Conservation (phyloP, 2,888 invertebrate species). For the Fragum sueziense region DNA sequence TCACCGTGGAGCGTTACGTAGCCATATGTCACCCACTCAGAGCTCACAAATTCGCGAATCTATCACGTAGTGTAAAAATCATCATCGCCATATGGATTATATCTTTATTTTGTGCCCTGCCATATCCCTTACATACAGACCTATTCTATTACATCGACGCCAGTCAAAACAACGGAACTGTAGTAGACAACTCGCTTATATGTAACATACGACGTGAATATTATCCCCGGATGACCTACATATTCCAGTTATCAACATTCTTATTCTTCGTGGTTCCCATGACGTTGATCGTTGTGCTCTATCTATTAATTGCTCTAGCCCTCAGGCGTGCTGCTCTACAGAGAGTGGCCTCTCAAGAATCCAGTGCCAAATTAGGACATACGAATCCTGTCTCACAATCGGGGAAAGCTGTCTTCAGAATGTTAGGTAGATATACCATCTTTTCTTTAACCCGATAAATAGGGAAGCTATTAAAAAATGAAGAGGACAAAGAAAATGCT, state of each 20-base stretch:
- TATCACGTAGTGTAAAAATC: constrained; percentile 90
- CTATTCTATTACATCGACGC: constrained; percentile 69
- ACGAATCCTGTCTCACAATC: constrained; percentile 55
- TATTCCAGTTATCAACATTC: constrained; percentile 91
- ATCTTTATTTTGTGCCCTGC: constrained; percentile 88
- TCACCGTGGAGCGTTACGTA: constrained; percentile 93
- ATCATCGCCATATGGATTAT: constrained; percentile 93
- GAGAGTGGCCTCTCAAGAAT: constrained; percentile 60
- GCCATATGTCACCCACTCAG: constrained; percentile 95
- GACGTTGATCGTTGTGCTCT: constrained; percentile 89
- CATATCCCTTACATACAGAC: constrained; percentile 78
- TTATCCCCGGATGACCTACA: constrained; percentile 66
- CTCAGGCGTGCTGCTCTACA: constrained; percentile 68
- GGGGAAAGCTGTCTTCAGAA: constrained; percentile 73
- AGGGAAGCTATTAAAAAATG: no score
- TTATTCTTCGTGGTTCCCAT: constrained; percentile 91
- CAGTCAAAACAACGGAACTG: constrained; percentile 42
- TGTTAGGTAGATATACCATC: constrained; percentile 68
- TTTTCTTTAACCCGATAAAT: no score
- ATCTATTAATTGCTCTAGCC: constrained; percentile 82
- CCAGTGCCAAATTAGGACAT: constrained; percentile 41
- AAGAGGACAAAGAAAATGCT: no score
- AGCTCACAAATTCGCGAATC: constrained; percentile 91
- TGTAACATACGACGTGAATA: constrained; percentile 74
- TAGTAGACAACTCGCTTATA: constrained; percentile 70